Conservation (phyloP, 2,113 vertebrate species). For the Damaliscus lunatus region DNA sequence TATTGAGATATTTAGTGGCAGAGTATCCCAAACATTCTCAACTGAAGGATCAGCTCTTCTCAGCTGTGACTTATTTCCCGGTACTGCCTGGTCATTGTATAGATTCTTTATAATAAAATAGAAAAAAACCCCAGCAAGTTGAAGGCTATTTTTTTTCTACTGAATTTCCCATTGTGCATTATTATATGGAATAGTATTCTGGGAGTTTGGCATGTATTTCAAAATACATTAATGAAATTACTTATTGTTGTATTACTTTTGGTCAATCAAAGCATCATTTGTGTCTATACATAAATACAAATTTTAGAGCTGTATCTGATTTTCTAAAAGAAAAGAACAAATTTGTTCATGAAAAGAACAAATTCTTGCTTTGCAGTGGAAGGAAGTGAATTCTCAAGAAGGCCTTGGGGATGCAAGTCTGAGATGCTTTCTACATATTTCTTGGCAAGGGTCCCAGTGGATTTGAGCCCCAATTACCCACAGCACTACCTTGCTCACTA, state of each 20-base stretch:
- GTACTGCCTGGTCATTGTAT: no score
- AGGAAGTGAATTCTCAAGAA: neutral
- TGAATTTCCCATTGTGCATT: neutral
- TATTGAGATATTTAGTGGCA: constrained; percentile 27
- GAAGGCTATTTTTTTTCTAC: neutral
- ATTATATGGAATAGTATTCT: neutral
- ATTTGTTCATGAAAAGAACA: neutral
- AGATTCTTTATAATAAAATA: neutral
- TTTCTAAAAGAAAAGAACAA: neutral
- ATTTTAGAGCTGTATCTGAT: neutral
- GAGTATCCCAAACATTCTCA: neutral
- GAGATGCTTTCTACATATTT: neutral
- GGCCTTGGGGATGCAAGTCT: neutral
- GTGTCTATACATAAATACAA: neutral
- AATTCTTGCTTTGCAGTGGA: neutral
- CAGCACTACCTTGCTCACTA: neutral
- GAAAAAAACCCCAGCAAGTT: neutral
- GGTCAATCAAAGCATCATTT: neutral
- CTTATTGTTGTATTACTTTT: constrained; percentile 8
- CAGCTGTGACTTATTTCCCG: constrained; percentile 24
- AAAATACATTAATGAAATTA: constrained; percentile 34
- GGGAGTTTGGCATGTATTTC: constrained; percentile 21
- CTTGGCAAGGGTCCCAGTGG: neutral
- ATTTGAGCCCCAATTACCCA: neutral
- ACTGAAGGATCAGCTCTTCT: constrained; percentile 17